Percentiles rank a stretch among this genome's conserved stretches.
phyloP scores from a whole-genome alignment of 2,888 invertebrate species.

The Tenthredo distinguenda region DNA sequence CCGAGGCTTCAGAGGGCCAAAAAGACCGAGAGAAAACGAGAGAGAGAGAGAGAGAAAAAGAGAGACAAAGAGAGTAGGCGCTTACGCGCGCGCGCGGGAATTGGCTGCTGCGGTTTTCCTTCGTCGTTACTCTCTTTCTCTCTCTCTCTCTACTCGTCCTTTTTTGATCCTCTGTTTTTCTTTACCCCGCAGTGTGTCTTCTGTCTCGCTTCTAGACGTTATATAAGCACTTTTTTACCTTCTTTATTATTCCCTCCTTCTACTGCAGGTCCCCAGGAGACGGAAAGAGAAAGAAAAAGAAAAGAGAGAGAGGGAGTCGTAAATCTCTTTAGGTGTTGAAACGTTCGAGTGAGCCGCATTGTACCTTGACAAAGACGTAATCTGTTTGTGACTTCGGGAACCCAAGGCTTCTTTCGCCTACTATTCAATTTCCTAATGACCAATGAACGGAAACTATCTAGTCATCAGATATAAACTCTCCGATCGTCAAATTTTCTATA shows the following conservation, averaged over 20 bases:
- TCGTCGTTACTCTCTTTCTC: constrained; percentile 51
- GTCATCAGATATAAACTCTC: constrained; percentile 7
- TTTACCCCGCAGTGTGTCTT: neutral
- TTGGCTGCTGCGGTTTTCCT: constrained; percentile 74
- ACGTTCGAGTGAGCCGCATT: constrained; percentile 58
- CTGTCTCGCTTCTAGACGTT: neutral
- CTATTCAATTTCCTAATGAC: neutral
- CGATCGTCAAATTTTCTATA: no score
- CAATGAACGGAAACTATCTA: constrained; percentile 20
- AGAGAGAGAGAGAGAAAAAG: neutral
- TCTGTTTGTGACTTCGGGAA: constrained; percentile 38
- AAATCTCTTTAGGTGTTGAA: constrained; percentile 72
- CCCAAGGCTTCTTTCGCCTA: neutral
- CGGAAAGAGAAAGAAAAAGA: constrained; percentile 24
- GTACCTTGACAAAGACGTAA: constrained; percentile 51
- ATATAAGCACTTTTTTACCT: constrained; percentile 35
- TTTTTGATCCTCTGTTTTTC: neutral
- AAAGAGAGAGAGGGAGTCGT: constrained; percentile 53
- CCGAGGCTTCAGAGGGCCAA: constrained; percentile 49
- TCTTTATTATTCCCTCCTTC: constrained; percentile 59
- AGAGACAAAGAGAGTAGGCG: constrained; percentile 59
- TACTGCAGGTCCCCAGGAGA: constrained; percentile 39
- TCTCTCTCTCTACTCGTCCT: neutral
- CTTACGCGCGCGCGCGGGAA: constrained; percentile 72
- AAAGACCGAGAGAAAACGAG: constrained; percentile 6